Evolutionary conservation across 1,140 invertebrate species (phyloP).

Genomic region (Matsumurasca onukii): DNA sequence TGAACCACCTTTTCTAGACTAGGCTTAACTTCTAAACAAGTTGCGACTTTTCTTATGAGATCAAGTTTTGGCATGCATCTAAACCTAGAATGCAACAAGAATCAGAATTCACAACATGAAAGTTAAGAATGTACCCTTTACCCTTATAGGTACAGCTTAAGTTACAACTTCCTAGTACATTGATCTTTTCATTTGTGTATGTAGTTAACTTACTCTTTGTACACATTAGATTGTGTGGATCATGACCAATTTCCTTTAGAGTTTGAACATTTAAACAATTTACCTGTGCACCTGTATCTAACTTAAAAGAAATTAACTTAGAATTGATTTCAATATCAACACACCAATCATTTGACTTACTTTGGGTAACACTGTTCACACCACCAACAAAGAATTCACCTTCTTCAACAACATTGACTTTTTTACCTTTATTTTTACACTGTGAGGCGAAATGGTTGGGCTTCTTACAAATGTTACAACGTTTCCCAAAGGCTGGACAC

Average conservation of each 20-base stretch:
- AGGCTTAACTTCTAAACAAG: background rate
- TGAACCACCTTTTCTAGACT: background rate
- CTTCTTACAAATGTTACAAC: background rate
- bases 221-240: background rate
- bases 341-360: background rate
- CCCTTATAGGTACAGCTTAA: background rate
- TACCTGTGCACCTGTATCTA: conserved; percentile 2
- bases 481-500: conserved; percentile 11
- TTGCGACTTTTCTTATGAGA: background rate
- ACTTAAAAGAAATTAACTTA: too few species aligned
- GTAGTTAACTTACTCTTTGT: background rate
- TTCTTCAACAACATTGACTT: background rate
- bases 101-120: background rate
- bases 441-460: too few species aligned
- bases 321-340: background rate
- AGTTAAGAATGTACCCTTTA: too few species aligned
- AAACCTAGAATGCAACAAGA: conserved; percentile 4
- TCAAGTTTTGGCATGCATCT: conserved; percentile 11
- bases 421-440: background rate
- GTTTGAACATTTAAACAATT: background rate
- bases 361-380: background rate
- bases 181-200: background rate
- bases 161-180: background rate
- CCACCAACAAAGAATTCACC: too few species aligned
- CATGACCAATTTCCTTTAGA: background rate